Conservation (phyloP, 2,797 vertebrate genomes). For the Gobio occitaniae region DNA sequence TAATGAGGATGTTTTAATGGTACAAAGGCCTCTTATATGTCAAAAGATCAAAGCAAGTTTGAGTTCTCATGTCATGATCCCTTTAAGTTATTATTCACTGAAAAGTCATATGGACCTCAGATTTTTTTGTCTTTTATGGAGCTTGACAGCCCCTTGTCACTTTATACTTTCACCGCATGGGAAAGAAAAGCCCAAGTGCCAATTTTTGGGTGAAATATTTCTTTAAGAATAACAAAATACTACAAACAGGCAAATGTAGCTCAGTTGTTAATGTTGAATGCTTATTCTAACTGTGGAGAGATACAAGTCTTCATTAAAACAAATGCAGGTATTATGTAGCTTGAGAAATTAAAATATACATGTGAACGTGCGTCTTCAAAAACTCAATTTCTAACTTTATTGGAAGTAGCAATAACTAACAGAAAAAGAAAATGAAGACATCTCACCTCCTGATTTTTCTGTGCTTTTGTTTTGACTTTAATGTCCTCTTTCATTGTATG, state of each 20-base stretch:
- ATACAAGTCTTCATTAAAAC: not conserved
- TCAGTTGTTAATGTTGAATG: not conserved
- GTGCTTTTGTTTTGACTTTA: constrained; percentile 60
- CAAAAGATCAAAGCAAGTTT: no score
- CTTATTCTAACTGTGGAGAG: not conserved
- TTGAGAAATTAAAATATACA: not conserved
- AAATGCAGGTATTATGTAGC: not conserved
- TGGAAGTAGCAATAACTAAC: not conserved
- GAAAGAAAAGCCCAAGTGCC: not conserved
- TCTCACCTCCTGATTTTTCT: constrained; percentile 63
- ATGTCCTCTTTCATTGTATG: constrained; percentile 59
- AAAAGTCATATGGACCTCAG: not conserved
- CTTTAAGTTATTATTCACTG: not conserved
- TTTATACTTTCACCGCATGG: not conserved
- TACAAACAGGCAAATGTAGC: not conserved
- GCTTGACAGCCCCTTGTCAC: not conserved
- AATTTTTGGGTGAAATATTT: constrained; percentile 5
- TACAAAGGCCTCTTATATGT: no score
- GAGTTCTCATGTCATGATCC: no score
- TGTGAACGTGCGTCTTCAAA: not conserved
- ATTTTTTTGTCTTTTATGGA: not conserved
- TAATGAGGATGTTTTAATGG: no score
- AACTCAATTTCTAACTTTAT: not conserved
- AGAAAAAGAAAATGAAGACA: not conserved
- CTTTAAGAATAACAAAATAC: not conserved